These are phyloP conservation scores for Stenopsyche tienmushanensis DNA, from an alignment of 1,140 invertebrate species.

Conservation along the genomic window DNA sequence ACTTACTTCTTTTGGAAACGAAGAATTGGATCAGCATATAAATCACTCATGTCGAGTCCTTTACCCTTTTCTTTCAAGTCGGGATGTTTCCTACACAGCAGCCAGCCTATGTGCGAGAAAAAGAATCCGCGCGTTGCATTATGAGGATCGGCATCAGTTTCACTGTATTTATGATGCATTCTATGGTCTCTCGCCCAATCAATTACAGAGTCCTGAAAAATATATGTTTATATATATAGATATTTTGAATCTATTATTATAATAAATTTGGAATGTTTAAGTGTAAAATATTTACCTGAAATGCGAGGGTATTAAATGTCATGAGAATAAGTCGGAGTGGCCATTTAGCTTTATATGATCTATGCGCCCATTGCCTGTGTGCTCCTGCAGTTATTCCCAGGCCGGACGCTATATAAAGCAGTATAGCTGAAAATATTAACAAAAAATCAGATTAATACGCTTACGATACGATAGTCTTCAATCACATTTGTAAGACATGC, in stretches of 20 bases:
- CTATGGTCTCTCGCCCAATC: conserved; percentile 95
- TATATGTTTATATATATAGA: conserved; percentile 15
- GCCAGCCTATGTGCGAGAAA: conserved; percentile 95
- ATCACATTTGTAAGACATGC: no score
- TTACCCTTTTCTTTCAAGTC: conserved; percentile 86
- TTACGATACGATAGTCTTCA: no score
- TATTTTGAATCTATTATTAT: no score
- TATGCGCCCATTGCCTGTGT: conserved; percentile 84
- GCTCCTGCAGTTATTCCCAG: conserved; percentile 78
- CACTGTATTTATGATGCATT: conserved; percentile 95
- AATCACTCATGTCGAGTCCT: conserved; percentile 81
- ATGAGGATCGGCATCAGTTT: conserved; percentile 95
- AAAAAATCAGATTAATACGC: no score
- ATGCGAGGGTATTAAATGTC: conserved; percentile 52
- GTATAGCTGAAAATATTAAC: no score
- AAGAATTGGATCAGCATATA: conserved; percentile 82
- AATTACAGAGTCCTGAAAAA: conserved; percentile 85
- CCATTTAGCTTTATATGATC: conserved; percentile 76
- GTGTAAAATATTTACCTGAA: conserved; percentile 59
- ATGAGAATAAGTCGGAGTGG: conserved; percentile 64
- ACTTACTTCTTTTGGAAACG: conserved; percentile 82
- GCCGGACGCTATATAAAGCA: no score
- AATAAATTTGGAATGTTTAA: conserved; percentile 4
- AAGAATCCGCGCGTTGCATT: conserved; percentile 95
- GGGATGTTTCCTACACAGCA: conserved; percentile 87